Conservation (phyloP, 2,113 vertebrate genomes). For the Phyllostomus discolor region DNA sequence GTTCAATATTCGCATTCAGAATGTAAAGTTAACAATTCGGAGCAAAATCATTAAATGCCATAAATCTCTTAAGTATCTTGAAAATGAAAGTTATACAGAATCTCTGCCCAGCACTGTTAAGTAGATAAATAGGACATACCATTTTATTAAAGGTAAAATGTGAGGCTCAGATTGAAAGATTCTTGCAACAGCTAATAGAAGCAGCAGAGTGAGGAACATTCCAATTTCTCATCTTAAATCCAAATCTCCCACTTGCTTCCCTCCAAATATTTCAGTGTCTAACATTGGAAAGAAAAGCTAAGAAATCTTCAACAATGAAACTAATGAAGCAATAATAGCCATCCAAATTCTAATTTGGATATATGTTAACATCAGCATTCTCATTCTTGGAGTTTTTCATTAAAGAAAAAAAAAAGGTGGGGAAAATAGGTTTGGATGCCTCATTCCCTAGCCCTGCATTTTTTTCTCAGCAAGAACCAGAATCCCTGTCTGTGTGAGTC, state of each 20-base stretch:
- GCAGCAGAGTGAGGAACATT: neutral
- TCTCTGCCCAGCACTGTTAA: neutral
- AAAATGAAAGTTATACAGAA: constrained; percentile 15
- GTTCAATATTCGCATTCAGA: neutral
- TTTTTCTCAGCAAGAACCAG: neutral
- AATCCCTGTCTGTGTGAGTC: neutral
- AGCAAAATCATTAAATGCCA: constrained; percentile 23
- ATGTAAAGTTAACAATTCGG: constrained; percentile 28
- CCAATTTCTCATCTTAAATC: constrained; percentile 1
- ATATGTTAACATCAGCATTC: neutral
- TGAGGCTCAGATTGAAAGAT: neutral
- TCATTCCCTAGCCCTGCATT: neutral
- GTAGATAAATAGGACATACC: neutral
- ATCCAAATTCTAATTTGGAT: neutral
- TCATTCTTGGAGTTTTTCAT: neutral
- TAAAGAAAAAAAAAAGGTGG: neutral
- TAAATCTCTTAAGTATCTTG: constrained; percentile 13
- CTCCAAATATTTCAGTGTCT: neutral
- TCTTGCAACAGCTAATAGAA: neutral
- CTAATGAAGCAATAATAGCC: neutral
- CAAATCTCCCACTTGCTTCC: neutral
- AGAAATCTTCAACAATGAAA: neutral
- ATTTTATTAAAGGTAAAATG: neutral
- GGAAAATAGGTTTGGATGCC: neutral
- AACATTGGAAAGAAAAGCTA: neutral